Evolutionary conservation across 2,888 invertebrate genomes (phyloP).

Genomic region (Lamellibrachia satsuma): DNA sequence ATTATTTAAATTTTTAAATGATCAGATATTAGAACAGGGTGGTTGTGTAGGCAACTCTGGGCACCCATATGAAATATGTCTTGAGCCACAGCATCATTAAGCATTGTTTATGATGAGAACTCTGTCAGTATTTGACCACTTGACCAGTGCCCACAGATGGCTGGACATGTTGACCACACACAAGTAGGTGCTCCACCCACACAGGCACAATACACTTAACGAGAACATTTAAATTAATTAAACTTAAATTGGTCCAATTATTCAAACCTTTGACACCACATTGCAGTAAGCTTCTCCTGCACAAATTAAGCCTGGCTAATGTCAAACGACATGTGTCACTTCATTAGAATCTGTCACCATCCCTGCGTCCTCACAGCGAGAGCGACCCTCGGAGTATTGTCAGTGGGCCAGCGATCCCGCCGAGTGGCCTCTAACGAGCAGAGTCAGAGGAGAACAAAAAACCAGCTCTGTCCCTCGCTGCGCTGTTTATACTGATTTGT

Average conservation of each 20-base stretch:
- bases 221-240: slow-evolving; percentile 17
- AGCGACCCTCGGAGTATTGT: neutral
- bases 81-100: neutral
- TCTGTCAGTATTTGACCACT: neutral
- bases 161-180: neutral
- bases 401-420: neutral
- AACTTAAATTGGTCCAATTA: slow-evolving; percentile 17
- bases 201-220: neutral
- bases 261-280: neutral
- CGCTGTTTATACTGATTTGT: neutral
- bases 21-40: neutral
- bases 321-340: neutral
- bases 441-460: neutral
- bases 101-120: neutral
- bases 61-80: too few relatives aligned
- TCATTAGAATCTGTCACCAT: neutral
- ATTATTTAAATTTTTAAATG: neutral
- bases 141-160: neutral
- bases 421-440: neutral
- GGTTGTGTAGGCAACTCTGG: too few relatives aligned
- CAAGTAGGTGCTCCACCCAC: neutral
- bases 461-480: neutral
- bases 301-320: slow-evolving; percentile 4
- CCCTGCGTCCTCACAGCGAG: neutral
- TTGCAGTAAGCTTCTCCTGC: neutral